Evolutionary conservation across 1,140 invertebrate species (phyloP), one percentile per base, ranked within the genome.

Genomic region (Drosophila pandora): DNA sequence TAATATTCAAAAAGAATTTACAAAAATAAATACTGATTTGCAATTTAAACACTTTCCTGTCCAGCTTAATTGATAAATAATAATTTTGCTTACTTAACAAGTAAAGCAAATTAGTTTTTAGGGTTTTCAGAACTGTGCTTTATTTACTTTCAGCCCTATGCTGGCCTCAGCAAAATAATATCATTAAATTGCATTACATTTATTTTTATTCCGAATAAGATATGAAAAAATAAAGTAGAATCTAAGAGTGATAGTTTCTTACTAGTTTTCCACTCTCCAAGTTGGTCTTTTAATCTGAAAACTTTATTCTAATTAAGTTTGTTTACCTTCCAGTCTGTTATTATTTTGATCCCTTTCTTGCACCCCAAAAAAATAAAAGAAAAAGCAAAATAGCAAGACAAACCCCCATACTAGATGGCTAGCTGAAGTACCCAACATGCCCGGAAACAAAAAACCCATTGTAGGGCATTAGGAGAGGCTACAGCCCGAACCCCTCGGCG

Each of bases 381-480:
- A 17, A 17, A 17, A 17, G 17, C 13, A 6, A 39, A 39, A 13
- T 12, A 39, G 37, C 2, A 45, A 47, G 34, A 37, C 0, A 37
- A n/a, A 37, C 12, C 34, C 34, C 43, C 43, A n/a, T 2, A 12
- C 10, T 47, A 30, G 17, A 17, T 12, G 50, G 9, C 13, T 6
- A 32, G 7, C 30, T 0, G 9, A 8, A 41, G 17, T 41, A 30
- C 2, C 39, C 23, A 56, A 21, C 25, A 45, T 48, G 8, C 30
- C 47, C 47, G 13, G 41, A 64, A 67, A n/a, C 34, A 23, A 63
- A 45, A 53, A 37, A 13, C 52, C 30, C 47, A 54, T 64, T 69
- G 67, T 69, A 69, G 67, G 67, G 67, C 67, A 70, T 69, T 69
- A 57, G 67, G 64, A 64, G 64, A 69, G 43, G 52, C 67, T 37